These are phyloP conservation scores for Anableps anableps DNA, from an alignment of 2,797 vertebrate genomes.

Conservation along the genomic window DNA sequence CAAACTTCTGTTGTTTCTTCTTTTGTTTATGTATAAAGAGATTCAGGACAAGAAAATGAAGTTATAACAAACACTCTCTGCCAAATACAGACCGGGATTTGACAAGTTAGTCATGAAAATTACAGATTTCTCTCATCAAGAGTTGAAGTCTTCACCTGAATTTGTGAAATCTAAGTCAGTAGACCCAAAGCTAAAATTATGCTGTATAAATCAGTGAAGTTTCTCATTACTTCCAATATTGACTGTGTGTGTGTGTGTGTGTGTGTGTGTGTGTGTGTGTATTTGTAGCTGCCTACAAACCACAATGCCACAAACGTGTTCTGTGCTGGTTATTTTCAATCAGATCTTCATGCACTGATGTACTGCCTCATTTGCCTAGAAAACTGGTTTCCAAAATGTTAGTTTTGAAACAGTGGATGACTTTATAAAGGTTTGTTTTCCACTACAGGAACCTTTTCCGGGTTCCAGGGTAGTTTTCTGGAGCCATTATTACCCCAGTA, in stretches of 20 bases:
- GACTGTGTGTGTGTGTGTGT: not conserved
- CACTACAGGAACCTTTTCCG: not conserved
- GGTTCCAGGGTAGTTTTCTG: not conserved
- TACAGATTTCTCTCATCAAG: not conserved
- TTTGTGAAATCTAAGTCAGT: not conserved
- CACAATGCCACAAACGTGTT: not conserved
- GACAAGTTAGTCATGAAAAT: conserved; percentile 32
- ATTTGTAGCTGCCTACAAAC: not conserved
- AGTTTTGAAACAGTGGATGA: not conserved
- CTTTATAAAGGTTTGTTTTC: not conserved
- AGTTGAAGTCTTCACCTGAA: conserved; percentile 7
- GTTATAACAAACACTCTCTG: conserved; percentile 30
- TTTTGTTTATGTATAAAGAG: conserved; percentile 51
- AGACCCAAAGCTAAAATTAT: not conserved
- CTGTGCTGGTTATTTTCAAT: not conserved
- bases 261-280: no score
- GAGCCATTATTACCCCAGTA: not conserved
- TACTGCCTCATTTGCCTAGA: not conserved
- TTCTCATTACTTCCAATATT: not conserved
- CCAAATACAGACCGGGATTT: conserved; percentile 15
- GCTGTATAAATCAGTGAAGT: not conserved
- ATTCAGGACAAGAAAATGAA: conserved; percentile 39
- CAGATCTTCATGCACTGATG: not conserved
- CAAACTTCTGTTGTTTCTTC: conserved; percentile 48
- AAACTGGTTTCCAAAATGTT: not conserved